Percentiles rank a stretch among this genome's conserved stretches.
phyloP scores from a whole-genome alignment of 2,888 invertebrate genomes.

The Geophilus truncorum region DNA sequence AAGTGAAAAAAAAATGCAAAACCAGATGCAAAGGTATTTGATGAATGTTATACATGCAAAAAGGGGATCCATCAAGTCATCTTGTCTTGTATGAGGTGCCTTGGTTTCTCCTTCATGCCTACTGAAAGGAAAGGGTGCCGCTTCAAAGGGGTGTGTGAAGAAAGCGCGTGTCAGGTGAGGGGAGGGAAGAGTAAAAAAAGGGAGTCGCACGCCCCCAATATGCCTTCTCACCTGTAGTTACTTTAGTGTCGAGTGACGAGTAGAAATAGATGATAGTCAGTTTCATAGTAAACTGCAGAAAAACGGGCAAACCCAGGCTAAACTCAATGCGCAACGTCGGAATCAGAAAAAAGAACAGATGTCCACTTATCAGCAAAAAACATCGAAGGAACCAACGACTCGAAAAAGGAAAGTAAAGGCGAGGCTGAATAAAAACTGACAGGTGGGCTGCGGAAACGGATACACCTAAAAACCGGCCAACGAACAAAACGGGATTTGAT shows the following conservation, averaged over 20 bases:
- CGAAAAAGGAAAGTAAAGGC: neutral
- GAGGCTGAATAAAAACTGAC: neutral
- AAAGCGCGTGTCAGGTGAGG: neutral
- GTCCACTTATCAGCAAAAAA: neutral
- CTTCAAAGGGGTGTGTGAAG: neutral
- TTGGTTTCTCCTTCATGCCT: neutral
- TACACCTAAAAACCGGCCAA: neutral
- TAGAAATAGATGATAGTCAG: neutral
- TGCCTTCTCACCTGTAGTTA: neutral
- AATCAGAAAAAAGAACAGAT: neutral
- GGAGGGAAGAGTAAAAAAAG: neutral
- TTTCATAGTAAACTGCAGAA: neutral
- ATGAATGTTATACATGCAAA: neutral
- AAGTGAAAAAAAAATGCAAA: neutral
- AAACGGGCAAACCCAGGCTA: neutral
- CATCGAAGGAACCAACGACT: neutral
- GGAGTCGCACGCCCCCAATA: neutral
- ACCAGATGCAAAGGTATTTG: neutral
- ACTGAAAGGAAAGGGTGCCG: neutral
- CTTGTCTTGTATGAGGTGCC: neutral
- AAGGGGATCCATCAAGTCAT: neutral
- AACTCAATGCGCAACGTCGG: neutral
- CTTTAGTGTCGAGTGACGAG: neutral
- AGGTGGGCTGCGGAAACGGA: neutral
- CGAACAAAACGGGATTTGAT: neutral